phyloP scores from a whole-genome alignment of 2,797 vertebrate species.

The Phyllotis vaccarum region DNA sequence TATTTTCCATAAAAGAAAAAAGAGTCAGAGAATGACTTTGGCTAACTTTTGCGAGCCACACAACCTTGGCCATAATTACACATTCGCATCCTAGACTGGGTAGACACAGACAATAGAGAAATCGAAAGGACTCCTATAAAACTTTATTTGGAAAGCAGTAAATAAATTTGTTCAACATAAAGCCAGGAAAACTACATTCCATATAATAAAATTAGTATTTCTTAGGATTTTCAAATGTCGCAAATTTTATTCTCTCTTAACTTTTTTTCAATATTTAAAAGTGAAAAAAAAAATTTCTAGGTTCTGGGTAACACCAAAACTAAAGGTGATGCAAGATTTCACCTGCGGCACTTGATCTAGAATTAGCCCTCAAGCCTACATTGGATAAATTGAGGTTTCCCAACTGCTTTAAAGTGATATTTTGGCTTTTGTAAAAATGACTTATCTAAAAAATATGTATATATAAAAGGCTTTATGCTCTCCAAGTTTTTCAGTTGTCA shows the following conservation, averaged over 20 bases:
- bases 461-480: background rate
- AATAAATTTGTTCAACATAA: background rate
- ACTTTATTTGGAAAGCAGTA: background rate
- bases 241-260: background rate
- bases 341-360: background rate
- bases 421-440: background rate
- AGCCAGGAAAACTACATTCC: background rate
- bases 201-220: conserved; percentile 10
- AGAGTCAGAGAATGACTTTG: background rate
- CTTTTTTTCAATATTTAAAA: conserved; percentile 29
- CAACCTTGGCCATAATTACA: background rate
- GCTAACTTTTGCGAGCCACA: background rate
- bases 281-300: background rate
- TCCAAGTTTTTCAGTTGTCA: background rate
- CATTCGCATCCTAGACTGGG: background rate
- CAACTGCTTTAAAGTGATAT: background rate
- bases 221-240: background rate
- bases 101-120: background rate
- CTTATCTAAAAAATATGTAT: conserved; percentile 8
- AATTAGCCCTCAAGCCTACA: background rate
- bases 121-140: background rate
- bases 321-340: background rate
- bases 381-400: background rate
- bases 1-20: background rate
- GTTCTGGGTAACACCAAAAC: background rate